phyloP scores from a whole-genome alignment of 2,113 vertebrate species.

The Oncorhynchus masou region DNA sequence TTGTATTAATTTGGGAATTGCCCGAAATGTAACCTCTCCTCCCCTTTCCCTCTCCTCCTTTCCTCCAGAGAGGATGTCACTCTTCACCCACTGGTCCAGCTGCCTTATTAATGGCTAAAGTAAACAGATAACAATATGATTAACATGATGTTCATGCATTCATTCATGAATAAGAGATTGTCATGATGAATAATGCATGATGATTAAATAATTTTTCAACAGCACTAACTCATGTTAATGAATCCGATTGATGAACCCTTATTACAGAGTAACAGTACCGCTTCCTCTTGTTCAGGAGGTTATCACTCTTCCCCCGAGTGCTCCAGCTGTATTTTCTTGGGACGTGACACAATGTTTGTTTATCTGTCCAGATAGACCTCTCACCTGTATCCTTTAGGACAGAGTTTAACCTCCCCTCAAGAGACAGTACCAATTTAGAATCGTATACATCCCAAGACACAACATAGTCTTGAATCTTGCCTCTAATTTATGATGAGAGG shows the following conservation, averaged over 20 bases:
- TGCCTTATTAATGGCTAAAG: not conserved
- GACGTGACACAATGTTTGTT: not conserved
- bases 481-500: not conserved
- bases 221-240: not conserved
- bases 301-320: not conserved
- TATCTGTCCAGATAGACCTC: not conserved
- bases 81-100: not conserved
- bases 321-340: not conserved
- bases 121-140: not conserved
- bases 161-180: not conserved
- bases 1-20: not conserved
- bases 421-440: not conserved
- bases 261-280: not conserved
- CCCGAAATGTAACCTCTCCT: not conserved
- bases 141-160: not conserved
- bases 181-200: not conserved
- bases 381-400: not conserved
- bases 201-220: not conserved
- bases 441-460: not conserved
- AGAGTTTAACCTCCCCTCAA: not conserved
- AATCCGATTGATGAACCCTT: not conserved
- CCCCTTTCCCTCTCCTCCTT: not conserved
- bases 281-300: not conserved
- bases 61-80: not conserved
- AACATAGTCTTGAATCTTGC: not conserved